These are phyloP conservation scores for Falco columbarius DNA, from an alignment of 2,797 vertebrate genomes.

Conservation along the genomic window DNA sequence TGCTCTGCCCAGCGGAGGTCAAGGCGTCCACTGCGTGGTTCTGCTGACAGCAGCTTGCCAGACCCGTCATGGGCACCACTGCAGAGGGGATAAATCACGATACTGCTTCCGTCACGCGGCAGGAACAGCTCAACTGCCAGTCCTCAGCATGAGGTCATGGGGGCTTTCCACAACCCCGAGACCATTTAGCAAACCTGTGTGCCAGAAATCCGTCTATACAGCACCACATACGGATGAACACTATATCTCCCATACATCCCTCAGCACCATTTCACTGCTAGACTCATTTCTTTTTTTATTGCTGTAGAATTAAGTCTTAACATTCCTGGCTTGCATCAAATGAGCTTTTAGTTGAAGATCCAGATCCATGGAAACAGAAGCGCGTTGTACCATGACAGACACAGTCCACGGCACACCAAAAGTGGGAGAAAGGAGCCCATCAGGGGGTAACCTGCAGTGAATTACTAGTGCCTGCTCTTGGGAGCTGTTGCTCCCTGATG, in stretches of 20 bases:
- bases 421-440: neutral
- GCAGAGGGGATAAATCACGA: neutral
- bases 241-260: neutral
- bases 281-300: neutral
- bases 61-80: neutral
- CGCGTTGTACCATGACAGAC: rapidly evolving
- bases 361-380: neutral
- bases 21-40: neutral
- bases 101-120: neutral
- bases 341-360: conserved; percentile 2
- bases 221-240: neutral
- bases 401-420: neutral
- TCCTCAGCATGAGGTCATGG: neutral
- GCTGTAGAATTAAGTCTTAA: neutral
- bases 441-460: neutral
- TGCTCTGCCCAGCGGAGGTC: conserved; percentile 35
- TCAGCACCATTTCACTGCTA: neutral
- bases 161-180: neutral
- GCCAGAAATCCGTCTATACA: neutral
- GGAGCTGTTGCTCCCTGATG: neutral
- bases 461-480: neutral
- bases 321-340: neutral
- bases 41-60: neutral
- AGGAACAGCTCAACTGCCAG: neutral
- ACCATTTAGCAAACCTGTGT: neutral